Evolutionary conservation across 1,140 invertebrate species (phyloP), one percentile per base, ranked within the genome.

Genomic region (Parapsyche elsis): DNA sequence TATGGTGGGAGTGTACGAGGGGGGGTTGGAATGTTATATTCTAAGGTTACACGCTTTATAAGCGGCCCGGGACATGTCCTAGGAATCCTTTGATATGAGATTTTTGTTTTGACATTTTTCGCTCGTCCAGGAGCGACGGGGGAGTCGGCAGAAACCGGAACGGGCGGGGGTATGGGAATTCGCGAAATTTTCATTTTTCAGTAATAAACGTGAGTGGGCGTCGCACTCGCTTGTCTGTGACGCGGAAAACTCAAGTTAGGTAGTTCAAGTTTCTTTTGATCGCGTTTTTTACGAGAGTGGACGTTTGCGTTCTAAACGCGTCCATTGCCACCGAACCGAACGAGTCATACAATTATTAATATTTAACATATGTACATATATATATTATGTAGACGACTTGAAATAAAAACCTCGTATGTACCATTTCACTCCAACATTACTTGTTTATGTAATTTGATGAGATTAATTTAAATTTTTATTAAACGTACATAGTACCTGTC

Each of bases 1-100:
- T 61, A 61, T 26, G 26, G n/a, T 19, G 14, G 26, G 16, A 16
- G 38, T n/a, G 38, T 45, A 5, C 57, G 57, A 77, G 49, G 26
- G 23, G 12, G 38, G 30, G 19, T 23, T 38, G 75, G 75, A 77
- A 77, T 77, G 75, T 77, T 77, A 77, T 77, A 77, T 77, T 77
- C 75, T 77, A 77, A 73, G 67, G 79, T 80, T 75, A 75, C 79
- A 80, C 79, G 79, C 79, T 80, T 67, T 74, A 80, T 80, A 80
- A 80, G 71, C 71, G 71, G 57, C 73, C 59, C 21, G 71, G 79
- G 49, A 75, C 79, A 75, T 80, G 46, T 76, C 73, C 53, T 45
- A 81, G 74, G 81, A 83, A 83, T 83, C 80, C 81, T 83, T 81
- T 83, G 79, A 83, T 83, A 83, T 83, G 80, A 83, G 81, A 83